Conservation (phyloP, 2,797 vertebrate species). For the Echeneis naucrates region DNA sequence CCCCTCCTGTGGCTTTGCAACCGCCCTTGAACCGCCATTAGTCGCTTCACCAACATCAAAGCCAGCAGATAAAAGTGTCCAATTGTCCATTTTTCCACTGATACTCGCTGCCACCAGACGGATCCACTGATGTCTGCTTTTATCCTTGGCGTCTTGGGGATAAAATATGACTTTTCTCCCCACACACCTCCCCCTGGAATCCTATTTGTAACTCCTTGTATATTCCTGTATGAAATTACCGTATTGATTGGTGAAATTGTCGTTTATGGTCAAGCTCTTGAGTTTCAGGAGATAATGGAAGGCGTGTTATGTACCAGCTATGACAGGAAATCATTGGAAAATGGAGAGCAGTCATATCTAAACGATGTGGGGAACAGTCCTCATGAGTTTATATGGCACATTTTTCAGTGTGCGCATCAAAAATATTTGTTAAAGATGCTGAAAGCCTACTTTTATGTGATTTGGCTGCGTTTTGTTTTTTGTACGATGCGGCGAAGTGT, state of each 20-base stretch:
- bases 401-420: conserved; percentile 1
- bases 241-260: conserved; percentile 76
- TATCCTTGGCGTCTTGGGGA: conserved; percentile 58
- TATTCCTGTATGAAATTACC: conserved; percentile 80
- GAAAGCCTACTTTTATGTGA: conserved; percentile 11
- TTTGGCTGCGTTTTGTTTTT: not conserved
- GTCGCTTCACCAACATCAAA: conserved; percentile 70
- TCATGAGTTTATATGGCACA: not conserved
- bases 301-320: conserved; percentile 61
- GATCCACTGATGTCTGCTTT: conserved; percentile 75
- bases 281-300: conserved; percentile 81
- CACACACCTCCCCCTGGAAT: conserved; percentile 10
- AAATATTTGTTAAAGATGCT: conserved; percentile 9
- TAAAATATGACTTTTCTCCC: conserved; percentile 66
- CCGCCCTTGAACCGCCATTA: conserved; percentile 76
- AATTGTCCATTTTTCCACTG: conserved; percentile 71
- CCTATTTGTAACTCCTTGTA: conserved; percentile 63
- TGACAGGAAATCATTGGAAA: conserved; percentile 80
- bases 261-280: conserved; percentile 74
- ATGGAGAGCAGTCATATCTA: conserved; percentile 63
- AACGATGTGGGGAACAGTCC: conserved; percentile 20
- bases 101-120: conserved; percentile 64
- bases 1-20: conserved; percentile 9
- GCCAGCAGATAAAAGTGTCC: conserved; percentile 72
- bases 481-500: not conserved